Evolutionary conservation across 2,888 invertebrate genomes (phyloP).

Genomic region (Drosophila nr. perissopoda): DNA sequence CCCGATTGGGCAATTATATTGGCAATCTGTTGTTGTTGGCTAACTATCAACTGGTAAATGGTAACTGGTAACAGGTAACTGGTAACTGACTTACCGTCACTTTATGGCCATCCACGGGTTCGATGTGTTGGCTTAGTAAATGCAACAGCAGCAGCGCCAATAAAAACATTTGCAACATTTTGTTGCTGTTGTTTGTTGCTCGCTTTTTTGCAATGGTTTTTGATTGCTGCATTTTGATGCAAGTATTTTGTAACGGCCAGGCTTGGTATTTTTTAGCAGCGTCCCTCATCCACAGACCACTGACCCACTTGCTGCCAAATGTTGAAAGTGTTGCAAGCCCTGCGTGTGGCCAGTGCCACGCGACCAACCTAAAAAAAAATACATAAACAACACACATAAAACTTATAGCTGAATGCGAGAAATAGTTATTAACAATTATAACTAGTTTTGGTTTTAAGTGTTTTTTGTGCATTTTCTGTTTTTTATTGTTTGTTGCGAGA

Average conservation of each 20-base stretch:
- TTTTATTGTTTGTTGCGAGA: constrained; percentile 24
- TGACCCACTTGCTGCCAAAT: constrained; percentile 52
- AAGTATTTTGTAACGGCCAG: constrained; percentile 55
- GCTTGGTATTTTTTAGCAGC: constrained; percentile 28
- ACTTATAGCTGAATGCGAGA: background rate
- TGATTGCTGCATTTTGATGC: constrained; percentile 52
- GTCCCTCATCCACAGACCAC: constrained; percentile 32
- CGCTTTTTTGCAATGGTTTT: constrained; percentile 5
- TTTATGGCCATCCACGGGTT: constrained; percentile 71
- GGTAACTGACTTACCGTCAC: constrained; percentile 73
- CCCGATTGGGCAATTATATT: background rate
- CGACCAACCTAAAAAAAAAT: constrained; percentile 30
- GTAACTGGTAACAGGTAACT: constrained; percentile 15
- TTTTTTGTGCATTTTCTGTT: constrained; percentile 2
- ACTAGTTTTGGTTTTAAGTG: constrained; percentile 9
- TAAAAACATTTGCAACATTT: constrained; percentile 36
- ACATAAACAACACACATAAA: background rate
- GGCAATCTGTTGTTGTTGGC: constrained; percentile 9
- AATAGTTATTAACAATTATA: constrained; percentile 25
- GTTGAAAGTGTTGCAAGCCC: constrained; percentile 37
- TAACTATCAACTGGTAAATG: background rate
- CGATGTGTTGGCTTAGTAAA: constrained; percentile 52
- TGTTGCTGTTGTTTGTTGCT: constrained; percentile 25
- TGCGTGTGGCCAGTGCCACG: constrained; percentile 23
- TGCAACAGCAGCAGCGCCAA: constrained; percentile 56